These are phyloP conservation scores for Orchestia grillus DNA, from an alignment of 1,140 invertebrate genomes.

Conservation along the genomic window DNA sequence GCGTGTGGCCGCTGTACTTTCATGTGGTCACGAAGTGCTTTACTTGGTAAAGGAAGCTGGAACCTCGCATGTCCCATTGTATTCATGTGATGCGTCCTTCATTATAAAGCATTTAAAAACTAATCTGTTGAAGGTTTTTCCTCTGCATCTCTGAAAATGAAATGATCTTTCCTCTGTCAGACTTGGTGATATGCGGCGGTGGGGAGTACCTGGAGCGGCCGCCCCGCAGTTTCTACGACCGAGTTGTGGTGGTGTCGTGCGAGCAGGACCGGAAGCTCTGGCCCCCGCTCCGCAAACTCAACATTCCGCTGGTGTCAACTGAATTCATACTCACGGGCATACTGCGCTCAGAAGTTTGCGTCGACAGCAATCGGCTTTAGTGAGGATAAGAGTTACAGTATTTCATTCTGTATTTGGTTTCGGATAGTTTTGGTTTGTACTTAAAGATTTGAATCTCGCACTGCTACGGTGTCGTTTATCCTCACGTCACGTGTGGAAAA, in stretches of 20 bases:
- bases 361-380: not conserved
- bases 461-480: not conserved
- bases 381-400: not conserved
- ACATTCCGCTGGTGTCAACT: constrained; percentile 62
- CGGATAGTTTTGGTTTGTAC: not conserved
- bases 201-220: constrained; percentile 63
- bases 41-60: too few relatives aligned
- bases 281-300: constrained; percentile 59
- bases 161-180: constrained; percentile 48
- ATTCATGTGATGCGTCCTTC: too few relatives aligned
- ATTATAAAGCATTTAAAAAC: too few relatives aligned
- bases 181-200: constrained; percentile 63
- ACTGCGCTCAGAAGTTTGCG: constrained; percentile 56
- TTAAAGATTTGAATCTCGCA: not conserved
- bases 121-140: too few relatives aligned
- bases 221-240: constrained; percentile 57
- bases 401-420: not conserved
- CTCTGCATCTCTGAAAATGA: too few relatives aligned
- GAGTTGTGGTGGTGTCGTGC: constrained; percentile 63
- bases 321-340: constrained; percentile 65
- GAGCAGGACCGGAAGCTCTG: constrained; percentile 60
- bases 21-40: too few relatives aligned
- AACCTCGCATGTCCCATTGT: too few relatives aligned
- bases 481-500: not conserved
- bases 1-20: too few relatives aligned